Evolutionary conservation across 2,797 vertebrate species (phyloP), one percentile per base, ranked within the genome.

Genomic region (Rousettus madagascariensis): DNA sequence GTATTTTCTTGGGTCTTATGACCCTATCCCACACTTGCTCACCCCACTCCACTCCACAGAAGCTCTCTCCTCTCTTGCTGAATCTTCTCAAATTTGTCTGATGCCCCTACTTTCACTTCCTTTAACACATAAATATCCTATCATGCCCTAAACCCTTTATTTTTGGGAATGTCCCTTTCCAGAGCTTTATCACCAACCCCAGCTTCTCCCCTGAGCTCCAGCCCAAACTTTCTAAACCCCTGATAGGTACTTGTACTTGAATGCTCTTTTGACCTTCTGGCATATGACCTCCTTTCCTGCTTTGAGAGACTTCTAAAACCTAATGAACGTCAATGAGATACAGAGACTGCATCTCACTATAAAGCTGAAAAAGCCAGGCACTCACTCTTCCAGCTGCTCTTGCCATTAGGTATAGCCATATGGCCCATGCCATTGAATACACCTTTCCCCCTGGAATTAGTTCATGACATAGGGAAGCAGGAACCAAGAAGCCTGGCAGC

Each of bases 131-230:
- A 61, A 49, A 5, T 26, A n/a, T 15, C 33, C 16, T 30, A 15
- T 33, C 28, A 53, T 9, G 6, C 10, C 4, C 4, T 2, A 51
- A n/a, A 36, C 0, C 0, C 22, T 85, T 36, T 63, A 11, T 4
- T 55, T 66, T 8, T 7, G 6, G 53, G n/a, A 96, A 36, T 19
- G 41, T 19, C 5, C 6, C 17, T 20, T 86, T 74, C 49, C 43
- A 72, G 69, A n/a, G 11, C 22, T 22, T 2, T 19, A 43, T 36
- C 6, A 20, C 10, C 26, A 87, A 13, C n/a, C 17, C 65, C 15
- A 19, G 17, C 8, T 43, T 92, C 80, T 53, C 10, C 2, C 24
- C 10, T 87, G 53, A 90, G 26, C 13, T 71, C 15, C 28, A 57
- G 10, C 57, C 28, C 46, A 82, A 46, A 63, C 10, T 51, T n/a